phyloP scores from a whole-genome alignment of 2,888 invertebrate genomes.

The Toxonevra muliebris region DNA sequence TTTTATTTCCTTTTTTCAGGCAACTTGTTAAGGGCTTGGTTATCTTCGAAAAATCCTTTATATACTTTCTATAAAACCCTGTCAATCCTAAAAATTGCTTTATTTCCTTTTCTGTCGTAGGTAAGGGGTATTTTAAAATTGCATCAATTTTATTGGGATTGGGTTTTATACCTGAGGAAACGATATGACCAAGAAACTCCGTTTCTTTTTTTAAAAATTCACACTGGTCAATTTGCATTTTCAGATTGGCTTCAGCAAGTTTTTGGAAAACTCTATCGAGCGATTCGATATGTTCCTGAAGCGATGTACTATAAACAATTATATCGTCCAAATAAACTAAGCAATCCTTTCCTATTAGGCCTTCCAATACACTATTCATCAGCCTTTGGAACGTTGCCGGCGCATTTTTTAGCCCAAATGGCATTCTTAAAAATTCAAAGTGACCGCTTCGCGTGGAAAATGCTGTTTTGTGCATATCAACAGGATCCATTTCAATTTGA shows the following conservation, averaged over 20 bases:
- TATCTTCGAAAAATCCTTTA: conserved; percentile 38
- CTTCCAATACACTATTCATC: no score
- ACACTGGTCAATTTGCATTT: background rate
- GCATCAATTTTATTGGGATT: conserved; percentile 17
- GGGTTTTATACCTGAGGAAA: conserved; percentile 11
- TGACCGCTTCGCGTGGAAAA: conserved; percentile 3
- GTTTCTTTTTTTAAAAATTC: background rate
- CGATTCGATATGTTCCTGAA: no score
- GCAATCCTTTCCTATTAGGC: background rate
- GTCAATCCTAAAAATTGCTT: conserved; percentile 6
- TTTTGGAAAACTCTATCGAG: no score
- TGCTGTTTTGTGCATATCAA: conserved; percentile 7
- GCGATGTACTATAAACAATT: conserved; percentile 5
- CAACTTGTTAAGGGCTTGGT: conserved; percentile 37
- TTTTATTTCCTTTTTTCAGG: conserved; percentile 26
- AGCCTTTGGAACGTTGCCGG: background rate
- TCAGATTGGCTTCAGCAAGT: background rate
- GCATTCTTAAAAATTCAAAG: conserved; percentile 1
- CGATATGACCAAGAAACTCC: background rate
- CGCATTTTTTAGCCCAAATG: no score
- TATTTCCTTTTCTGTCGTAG: conserved; percentile 13
- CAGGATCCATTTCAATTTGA: conserved; percentile 6
- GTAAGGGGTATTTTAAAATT: conserved; percentile 5
- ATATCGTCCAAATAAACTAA: background rate
- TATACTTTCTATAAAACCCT: conserved; percentile 16